Evolutionary conservation across 2,113 vertebrate species (phyloP), one percentile per base, ranked within the genome.

Genomic region (Engystomops pustulosus): DNA sequence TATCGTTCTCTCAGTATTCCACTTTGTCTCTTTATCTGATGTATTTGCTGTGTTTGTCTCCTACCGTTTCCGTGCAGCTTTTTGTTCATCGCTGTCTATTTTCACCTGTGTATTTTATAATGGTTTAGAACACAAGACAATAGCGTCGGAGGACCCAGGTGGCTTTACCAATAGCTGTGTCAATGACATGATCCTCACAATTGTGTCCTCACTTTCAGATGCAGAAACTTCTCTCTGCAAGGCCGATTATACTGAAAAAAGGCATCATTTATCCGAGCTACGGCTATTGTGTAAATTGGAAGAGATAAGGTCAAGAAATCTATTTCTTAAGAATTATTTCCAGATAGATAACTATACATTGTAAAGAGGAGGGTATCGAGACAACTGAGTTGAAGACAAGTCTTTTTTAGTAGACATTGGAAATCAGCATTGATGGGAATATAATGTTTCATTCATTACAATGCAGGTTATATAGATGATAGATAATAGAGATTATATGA

Each of bases 261-360:
- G 15, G 3, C 23, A 25, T 74, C 25, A 17, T 27, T 47, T 23
- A 30, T 15, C 36, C 23, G 27, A 72, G 17, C 41, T 7, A 9
- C 44, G 41, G 41, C 44, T 49, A 47, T 74, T 74, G n/a, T 72
- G 70, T 47, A n/a, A 47, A 1, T 47, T 30, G 23, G 23, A 74
- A 74, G 49, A 74, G 70, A 14, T 74, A 44, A 47, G 70, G 44
- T 47, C 41, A 74, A 27, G 7, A 30, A 47, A 67, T 67, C 7
- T 67, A 67, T 67, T 36, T 67, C 17, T 18, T 8, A 20, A 36
- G 2, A 67, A 67, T 18, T 67, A 67, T 36, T 67, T 20, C 4
- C 6, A 17, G 23, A 44, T 23, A 45, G 38, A 71, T 71, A 20
- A 74, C 36, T 23, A 12, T 14, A 34, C 62, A 34, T n/a, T 25